These are phyloP conservation scores for Noctua fimbriata DNA, from an alignment of 2,888 invertebrate genomes.

Conservation along the genomic window DNA sequence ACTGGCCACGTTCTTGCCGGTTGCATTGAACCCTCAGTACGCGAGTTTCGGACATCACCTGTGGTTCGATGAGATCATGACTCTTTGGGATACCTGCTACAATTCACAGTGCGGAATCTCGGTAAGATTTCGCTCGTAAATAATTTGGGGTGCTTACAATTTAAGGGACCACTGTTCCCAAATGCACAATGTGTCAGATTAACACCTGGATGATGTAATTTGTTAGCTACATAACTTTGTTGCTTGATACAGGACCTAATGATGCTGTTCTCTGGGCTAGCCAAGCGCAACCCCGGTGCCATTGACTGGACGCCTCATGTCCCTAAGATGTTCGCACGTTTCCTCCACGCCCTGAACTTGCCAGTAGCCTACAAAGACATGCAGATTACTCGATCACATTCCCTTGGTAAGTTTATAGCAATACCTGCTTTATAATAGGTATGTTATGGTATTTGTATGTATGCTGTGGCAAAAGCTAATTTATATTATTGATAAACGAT, in stretches of 20 bases:
- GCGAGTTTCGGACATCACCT: conserved; percentile 92
- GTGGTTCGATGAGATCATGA: conserved; percentile 95
- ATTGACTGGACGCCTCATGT: conserved; percentile 97
- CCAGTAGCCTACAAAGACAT: conserved; percentile 94
- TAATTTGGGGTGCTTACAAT: background rate
- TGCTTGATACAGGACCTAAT: conserved; percentile 91
- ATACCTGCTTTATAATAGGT: background rate
- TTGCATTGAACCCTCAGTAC: conserved; percentile 91
- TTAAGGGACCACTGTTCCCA: no score
- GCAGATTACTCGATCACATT: conserved; percentile 89
- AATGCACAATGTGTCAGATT: background rate
- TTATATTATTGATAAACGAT: conserved; percentile 8
- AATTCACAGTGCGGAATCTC: conserved; percentile 92
- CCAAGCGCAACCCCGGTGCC: conserved; percentile 94
- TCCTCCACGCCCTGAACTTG: conserved; percentile 93
- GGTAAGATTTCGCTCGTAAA: conserved; percentile 70
- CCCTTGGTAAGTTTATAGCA: conserved; percentile 80
- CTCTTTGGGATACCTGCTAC: conserved; percentile 94
- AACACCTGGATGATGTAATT: background rate
- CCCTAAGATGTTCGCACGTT: conserved; percentile 93
- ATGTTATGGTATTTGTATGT: background rate
- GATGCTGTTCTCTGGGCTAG: conserved; percentile 93
- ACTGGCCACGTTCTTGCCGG: conserved; percentile 94
- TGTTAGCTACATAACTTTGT: background rate
- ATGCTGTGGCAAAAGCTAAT: conserved; percentile 1